Evolutionary conservation across 1,140 invertebrate species (phyloP).

Genomic region (Triops longicaudatus): DNA sequence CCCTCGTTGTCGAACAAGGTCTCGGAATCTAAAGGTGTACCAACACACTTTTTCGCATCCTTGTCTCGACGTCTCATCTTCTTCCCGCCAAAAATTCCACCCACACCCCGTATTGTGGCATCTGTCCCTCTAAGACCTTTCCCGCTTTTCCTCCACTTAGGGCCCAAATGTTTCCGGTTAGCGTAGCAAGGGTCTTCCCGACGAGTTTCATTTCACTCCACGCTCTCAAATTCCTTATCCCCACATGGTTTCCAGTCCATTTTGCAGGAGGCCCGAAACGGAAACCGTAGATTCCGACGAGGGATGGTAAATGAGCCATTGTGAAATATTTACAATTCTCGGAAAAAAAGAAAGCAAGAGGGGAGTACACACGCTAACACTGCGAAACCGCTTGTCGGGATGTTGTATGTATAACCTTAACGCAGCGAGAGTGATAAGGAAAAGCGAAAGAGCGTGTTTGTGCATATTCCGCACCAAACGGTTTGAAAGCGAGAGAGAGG

Average conservation of each 20-base stretch:
- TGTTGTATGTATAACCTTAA: background rate
- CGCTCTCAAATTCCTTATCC: background rate
- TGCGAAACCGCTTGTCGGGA: background rate
- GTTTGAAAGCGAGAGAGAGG: background rate
- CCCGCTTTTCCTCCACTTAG: background rate
- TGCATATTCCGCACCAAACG: background rate
- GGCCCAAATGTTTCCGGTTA: background rate
- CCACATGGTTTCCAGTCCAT: background rate
- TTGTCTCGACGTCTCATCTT: background rate
- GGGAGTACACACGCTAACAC: background rate
- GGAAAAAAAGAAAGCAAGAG: background rate
- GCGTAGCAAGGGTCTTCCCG: background rate
- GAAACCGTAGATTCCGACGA: constrained; percentile 3
- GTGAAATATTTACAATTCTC: background rate
- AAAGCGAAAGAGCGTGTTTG: background rate
- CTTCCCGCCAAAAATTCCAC: background rate
- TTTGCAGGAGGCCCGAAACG: background rate
- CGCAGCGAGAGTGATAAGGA: background rate
- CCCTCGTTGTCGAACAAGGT: background rate
- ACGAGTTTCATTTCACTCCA: background rate
- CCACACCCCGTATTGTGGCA: background rate
- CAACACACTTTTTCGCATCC: background rate
- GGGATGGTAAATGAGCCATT: constrained; percentile 11
- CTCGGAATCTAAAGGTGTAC: background rate
- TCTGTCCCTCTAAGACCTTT: background rate